Evolutionary conservation across 2,888 invertebrate genomes (phyloP), one percentile per base, ranked within the genome.

Genomic region (Beris morrisii): DNA sequence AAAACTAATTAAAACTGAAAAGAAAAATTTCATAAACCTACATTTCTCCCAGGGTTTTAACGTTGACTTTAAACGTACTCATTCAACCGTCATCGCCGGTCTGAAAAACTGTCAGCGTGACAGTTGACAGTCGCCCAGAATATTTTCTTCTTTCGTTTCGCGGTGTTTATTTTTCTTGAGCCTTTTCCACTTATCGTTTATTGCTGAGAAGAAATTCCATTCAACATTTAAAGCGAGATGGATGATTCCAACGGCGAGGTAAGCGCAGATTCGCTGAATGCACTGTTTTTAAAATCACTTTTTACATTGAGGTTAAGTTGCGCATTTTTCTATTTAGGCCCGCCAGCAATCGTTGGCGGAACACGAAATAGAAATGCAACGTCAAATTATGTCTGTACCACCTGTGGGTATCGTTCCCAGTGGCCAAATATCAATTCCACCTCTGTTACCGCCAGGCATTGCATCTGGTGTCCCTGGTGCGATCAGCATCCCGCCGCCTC

Each of bases 401-500:
- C 66, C 73, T 2, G 68, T 71, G 38, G 70, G 67, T 9, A 13
- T 30, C n/a, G 28, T 56, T 5, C 67, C 66, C 4, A 59, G 64
- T 9, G 57, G 65, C 22, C 56, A 65, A 13, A 38, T 38, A 9
- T 5, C 9, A 1, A 3, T 38, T 38, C 63, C 55, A 32, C 45
- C 64, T 50, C 69, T 69, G 28, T 54, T 68, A 28, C 55, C 68
- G 12, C 69, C 68, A 1, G 66, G 64, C 31, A 65, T 68, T 11
- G 59, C 67, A 28, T 68, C 69, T 0, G 69, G 69, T 2, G 65
- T 67, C 6, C 67, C 68, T n/a, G 65, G 65, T n/a, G 63, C 31
- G 5, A 28, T 70, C 78, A 79, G 57, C 13, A 38, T 56, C 15
- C 79, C 80, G 31, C 80, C 81, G n/a, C 79, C 81, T n/a, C 79